These are phyloP conservation scores for Dasypus novemcinctus DNA, from an alignment of 2,113 vertebrate genomes.

Conservation along the genomic window DNA sequence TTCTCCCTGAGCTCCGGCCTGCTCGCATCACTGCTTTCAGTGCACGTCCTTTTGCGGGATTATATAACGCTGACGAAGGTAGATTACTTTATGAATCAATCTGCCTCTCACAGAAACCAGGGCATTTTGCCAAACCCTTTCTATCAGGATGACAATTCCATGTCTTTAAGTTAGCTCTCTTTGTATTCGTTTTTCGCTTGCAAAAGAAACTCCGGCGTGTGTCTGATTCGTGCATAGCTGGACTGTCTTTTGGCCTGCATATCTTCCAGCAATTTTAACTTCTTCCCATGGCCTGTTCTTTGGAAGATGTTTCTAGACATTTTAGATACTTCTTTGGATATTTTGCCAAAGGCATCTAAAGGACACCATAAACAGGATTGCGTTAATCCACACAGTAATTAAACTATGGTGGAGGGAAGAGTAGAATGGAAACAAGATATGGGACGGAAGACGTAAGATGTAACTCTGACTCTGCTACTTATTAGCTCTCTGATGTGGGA, in stretches of 20 bases:
- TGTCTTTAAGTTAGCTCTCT: slow-evolving; percentile 56
- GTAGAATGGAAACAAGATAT: background rate
- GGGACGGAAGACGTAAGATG: background rate
- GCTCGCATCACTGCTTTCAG: slow-evolving; percentile 58
- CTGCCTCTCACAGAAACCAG: slow-evolving; percentile 52
- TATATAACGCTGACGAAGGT: slow-evolving; percentile 67
- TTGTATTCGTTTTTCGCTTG: slow-evolving; percentile 64
- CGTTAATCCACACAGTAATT: background rate
- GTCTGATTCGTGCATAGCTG: slow-evolving; percentile 6
- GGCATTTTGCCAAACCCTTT: slow-evolving; percentile 49
- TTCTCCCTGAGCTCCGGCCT: slow-evolving; percentile 54
- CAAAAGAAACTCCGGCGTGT: slow-evolving; percentile 10
- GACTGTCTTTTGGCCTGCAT: slow-evolving; percentile 5
- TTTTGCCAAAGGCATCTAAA: background rate
- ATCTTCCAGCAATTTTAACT: slow-evolving; percentile 7
- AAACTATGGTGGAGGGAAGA: background rate
- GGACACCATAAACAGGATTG: background rate
- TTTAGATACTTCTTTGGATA: background rate
- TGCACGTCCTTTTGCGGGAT: slow-evolving; percentile 51
- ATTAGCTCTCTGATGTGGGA: background rate
- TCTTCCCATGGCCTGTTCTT: background rate
- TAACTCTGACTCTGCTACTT: background rate
- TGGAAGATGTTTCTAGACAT: slow-evolving; percentile 5
- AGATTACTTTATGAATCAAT: slow-evolving; percentile 71
- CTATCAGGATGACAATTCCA: slow-evolving; percentile 45